phyloP scores from a whole-genome alignment of 1,140 invertebrate species.

The Rhopalosiphum padi region DNA sequence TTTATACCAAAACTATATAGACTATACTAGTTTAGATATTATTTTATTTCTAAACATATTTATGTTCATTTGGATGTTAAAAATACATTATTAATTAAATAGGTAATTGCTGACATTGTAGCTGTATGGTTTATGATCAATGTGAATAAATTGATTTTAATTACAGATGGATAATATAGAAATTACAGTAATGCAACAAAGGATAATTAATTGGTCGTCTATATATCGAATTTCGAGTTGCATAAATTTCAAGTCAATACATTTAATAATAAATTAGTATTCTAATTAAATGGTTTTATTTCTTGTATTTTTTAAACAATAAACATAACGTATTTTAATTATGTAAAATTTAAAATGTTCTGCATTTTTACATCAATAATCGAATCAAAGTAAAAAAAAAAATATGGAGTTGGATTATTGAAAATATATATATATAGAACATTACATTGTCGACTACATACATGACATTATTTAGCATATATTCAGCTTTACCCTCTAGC shows the following conservation, averaged over 20 bases:
- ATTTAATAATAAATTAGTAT: background rate
- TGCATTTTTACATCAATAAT: background rate
- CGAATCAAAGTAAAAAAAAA: background rate
- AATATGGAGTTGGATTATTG: background rate
- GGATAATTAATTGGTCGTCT: background rate
- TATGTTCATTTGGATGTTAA: background rate
- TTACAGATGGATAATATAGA: background rate
- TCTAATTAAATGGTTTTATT: background rate
- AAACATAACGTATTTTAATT: background rate
- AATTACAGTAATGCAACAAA: background rate
- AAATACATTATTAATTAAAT: background rate
- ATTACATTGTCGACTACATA: background rate
- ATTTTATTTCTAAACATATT: background rate
- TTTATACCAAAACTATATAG: no score
- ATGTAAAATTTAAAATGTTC: background rate
- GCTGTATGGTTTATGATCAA: background rate
- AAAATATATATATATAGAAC: background rate
- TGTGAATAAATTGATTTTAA: background rate
- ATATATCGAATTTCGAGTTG: background rate
- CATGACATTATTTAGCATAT: background rate
- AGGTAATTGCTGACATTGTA: background rate
- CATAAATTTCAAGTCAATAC: background rate
- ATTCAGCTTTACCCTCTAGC: background rate
- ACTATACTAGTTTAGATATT: background rate
- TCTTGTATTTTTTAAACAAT: slow-evolving; percentile 1